Evolutionary conservation across 2,888 invertebrate genomes (phyloP), one percentile per base, ranked within the genome.

Genomic region (Cancer borealis): DNA sequence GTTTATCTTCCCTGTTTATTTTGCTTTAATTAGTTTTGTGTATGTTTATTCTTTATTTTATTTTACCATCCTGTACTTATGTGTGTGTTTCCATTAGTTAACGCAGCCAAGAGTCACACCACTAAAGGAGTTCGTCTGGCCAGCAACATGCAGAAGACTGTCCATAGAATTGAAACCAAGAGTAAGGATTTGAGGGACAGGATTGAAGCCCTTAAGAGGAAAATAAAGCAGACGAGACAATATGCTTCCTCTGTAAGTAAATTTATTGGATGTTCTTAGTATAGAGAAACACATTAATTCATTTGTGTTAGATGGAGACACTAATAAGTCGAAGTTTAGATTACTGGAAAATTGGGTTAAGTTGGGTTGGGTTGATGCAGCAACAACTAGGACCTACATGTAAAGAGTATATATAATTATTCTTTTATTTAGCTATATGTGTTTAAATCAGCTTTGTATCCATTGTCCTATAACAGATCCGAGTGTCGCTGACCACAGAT

Each of bases 221-320:
- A 94, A 92, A 95, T 95, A 30, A 93, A 95, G 84, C 95, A 95
- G 92, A 95, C 95, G 6, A 92, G 95, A 66, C 95, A 95, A 88
- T 93, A 95, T 79, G 95, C 95, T 46, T 95, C 95, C 17, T 95
- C 95, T 21, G 95, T 95, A 60, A 87, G 95, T 92, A 47, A 8
- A 39, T 87, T 30, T 54, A 73, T 60, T 21, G 3, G 3, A 17
- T 10, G 3, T 60, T 60, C 21, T 21, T 21, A 60, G 21, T 14
- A 60, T n/a, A 21, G 5, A 73, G 73, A n/a, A 21, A 8, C 73
- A 49, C 10, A 49, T 49, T 49, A n/a, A n/a, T n/a, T n/a, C n/a
- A n/a, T n/a, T n/a, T n/a, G n/a, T n/a, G n/a, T n/a, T n/a, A n/a
- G n/a, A n/a, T n/a, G n/a, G n/a, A n/a, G n/a, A n/a, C n/a, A n/a